Evolutionary conservation across 2,888 invertebrate genomes (phyloP).

Genomic region (Drosophila neutralis): DNA sequence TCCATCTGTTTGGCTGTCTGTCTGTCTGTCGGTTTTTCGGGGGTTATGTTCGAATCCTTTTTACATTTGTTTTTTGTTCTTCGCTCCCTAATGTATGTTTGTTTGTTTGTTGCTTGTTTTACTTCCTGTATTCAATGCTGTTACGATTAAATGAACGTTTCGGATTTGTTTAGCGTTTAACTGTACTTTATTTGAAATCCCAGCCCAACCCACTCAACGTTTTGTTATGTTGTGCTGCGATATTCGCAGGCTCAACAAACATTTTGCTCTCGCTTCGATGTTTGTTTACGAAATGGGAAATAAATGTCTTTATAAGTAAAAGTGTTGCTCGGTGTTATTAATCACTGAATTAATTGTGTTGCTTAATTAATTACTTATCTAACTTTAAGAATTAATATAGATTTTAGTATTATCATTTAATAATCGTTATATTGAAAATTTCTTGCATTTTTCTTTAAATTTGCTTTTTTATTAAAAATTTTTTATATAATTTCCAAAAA

Average conservation of each 20-base stretch:
- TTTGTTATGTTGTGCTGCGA: slow-evolving; percentile 1
- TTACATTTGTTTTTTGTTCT: slow-evolving; percentile 53
- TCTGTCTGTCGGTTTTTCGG: slow-evolving; percentile 14
- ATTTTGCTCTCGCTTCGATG: not conserved
- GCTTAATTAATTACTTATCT: not conserved
- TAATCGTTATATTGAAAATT: not conserved
- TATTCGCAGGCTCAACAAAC: slow-evolving; percentile 7
- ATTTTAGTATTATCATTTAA: not conserved
- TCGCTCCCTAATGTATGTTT: slow-evolving; percentile 43
- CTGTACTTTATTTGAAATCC: slow-evolving; percentile 27
- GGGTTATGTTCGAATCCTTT: slow-evolving; percentile 60
- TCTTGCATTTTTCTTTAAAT: not conserved
- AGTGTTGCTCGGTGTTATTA: not conserved
- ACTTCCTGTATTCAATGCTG: slow-evolving; percentile 20
- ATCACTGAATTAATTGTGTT: not conserved
- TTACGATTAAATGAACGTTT: slow-evolving; percentile 61
- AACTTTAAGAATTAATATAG: not conserved
- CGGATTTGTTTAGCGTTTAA: slow-evolving; percentile 65
- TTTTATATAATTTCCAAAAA: not conserved
- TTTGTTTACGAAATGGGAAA: slow-evolving; percentile 14
- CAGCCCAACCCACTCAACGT: not conserved
- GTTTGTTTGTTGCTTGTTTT: slow-evolving; percentile 41
- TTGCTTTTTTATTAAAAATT: not conserved
- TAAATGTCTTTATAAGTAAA: not conserved
- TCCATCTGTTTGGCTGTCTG: slow-evolving; percentile 6